Conservation (phyloP, 1,140 invertebrate species). For the Drosophila orena region DNA sequence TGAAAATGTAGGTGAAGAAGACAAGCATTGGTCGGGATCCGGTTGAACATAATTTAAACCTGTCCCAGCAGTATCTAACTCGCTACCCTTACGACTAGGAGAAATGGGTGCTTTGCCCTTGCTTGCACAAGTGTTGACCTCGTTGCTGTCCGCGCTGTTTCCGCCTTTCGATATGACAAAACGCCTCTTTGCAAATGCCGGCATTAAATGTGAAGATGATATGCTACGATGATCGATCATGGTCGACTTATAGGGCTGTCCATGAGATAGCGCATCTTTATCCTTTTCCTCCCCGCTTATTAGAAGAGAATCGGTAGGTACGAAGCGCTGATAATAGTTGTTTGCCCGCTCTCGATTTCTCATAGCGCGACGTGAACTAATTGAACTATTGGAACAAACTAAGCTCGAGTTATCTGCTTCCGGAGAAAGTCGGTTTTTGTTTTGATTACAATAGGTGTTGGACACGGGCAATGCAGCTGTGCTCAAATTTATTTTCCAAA, state of each 20-base stretch:
- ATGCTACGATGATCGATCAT: slow-evolving; percentile 80
- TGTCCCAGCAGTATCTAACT: slow-evolving; percentile 28
- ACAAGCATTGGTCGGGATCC: slow-evolving; percentile 30
- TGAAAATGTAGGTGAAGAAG: slow-evolving; percentile 49
- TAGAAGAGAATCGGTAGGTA: slow-evolving; percentile 35
- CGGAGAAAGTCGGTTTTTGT: slow-evolving; percentile 47
- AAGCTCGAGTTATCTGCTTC: slow-evolving; percentile 54
- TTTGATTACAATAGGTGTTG: slow-evolving; percentile 31
- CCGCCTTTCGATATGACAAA: slow-evolving; percentile 26
- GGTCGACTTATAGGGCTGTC: slow-evolving; percentile 39
- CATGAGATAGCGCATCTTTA: slow-evolving; percentile 10
- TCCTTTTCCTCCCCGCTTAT: slow-evolving; percentile 47
- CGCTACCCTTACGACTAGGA: not conserved
- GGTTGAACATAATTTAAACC: slow-evolving; percentile 14
- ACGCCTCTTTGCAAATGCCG: slow-evolving; percentile 77
- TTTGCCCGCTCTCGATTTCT: slow-evolving; percentile 67
- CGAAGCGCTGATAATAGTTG: slow-evolving; percentile 71
- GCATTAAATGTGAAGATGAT: slow-evolving; percentile 84
- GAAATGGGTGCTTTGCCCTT: slow-evolving; percentile 1
- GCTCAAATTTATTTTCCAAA: slow-evolving; percentile 62
- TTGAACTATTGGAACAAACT: slow-evolving; percentile 44
- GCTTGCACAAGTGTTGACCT: slow-evolving; percentile 27
- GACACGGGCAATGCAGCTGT: not conserved
- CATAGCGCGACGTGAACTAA: slow-evolving; percentile 63
- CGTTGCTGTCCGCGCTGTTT: slow-evolving; percentile 19